Conservation (phyloP, 2,797 vertebrate genomes). For the Mus minutoides region DNA sequence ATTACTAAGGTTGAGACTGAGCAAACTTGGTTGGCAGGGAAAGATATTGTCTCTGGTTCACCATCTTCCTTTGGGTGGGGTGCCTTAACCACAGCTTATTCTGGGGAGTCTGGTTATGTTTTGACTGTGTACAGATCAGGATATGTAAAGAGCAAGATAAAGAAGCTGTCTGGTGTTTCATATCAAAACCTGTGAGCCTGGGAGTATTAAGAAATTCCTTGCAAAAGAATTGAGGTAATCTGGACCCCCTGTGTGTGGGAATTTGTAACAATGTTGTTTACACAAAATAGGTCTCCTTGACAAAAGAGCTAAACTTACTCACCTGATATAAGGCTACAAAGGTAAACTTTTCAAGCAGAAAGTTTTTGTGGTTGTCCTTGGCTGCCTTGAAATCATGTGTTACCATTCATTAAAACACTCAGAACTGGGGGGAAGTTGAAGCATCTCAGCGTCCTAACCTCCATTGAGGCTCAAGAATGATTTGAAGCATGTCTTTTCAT, state of each 20-base stretch:
- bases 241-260: background rate
- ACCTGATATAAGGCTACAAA: background rate
- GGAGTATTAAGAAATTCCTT: background rate
- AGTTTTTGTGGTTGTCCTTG: background rate
- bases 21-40: background rate
- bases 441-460: constrained; percentile 65
- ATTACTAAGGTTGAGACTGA: background rate
- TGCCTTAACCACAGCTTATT: background rate
- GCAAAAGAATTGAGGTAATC: background rate
- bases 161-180: too few species aligned
- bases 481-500: constrained; percentile 76
- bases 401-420: background rate
- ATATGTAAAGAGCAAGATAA: background rate
- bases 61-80: background rate
- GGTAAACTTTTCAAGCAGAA: background rate
- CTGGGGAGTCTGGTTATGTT: background rate
- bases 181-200: background rate
- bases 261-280: constrained; percentile 32
- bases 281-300: background rate
- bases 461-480: constrained; percentile 3
- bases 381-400: background rate
- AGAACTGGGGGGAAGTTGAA: background rate
- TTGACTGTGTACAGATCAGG: background rate
- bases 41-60: background rate
- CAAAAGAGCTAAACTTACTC: background rate